These are phyloP conservation scores for Marcusenius ussheri DNA, from an alignment of 2,113 vertebrate species.

Conservation along the genomic window DNA sequence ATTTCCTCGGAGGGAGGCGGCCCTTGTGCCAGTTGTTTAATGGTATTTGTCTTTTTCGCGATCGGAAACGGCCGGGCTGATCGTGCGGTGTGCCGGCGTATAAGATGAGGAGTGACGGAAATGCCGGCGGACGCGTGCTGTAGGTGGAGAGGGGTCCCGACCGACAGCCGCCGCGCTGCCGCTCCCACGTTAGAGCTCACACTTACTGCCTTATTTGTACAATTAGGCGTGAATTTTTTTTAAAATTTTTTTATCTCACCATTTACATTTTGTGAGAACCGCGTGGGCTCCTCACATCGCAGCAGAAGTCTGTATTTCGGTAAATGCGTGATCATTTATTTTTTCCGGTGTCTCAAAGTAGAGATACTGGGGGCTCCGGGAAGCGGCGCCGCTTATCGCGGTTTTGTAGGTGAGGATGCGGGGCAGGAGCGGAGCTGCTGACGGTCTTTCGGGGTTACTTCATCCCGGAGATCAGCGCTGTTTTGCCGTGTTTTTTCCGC, in stretches of 20 bases:
- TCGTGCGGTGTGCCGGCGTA: not conserved
- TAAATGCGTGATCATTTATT: not conserved
- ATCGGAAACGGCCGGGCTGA: not conserved
- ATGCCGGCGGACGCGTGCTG: not conserved
- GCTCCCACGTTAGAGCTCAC: not conserved
- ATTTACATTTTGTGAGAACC: not conserved
- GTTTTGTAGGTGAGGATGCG: not conserved
- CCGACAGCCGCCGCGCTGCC: not conserved
- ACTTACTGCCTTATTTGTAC: not conserved
- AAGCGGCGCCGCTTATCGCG: not conserved
- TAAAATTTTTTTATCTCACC: not conserved
- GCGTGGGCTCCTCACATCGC: not conserved
- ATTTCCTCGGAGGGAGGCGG: not conserved
- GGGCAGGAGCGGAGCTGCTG: not conserved
- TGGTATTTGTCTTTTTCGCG: not conserved
- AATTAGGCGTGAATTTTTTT: not conserved
- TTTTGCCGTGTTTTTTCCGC: no score
- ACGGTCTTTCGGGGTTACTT: not conserved
- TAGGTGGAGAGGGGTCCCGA: not conserved
- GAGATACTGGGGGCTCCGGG: not conserved
- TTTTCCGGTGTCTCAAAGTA: not conserved
- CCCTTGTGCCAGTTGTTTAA: not conserved
- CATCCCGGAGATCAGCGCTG: no score
- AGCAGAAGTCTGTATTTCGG: not conserved
- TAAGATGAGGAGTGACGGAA: not conserved